Base-by-base conservation (phyloP, 2,888 invertebrate genomes). In the Synergus umbraculus region DNA sequence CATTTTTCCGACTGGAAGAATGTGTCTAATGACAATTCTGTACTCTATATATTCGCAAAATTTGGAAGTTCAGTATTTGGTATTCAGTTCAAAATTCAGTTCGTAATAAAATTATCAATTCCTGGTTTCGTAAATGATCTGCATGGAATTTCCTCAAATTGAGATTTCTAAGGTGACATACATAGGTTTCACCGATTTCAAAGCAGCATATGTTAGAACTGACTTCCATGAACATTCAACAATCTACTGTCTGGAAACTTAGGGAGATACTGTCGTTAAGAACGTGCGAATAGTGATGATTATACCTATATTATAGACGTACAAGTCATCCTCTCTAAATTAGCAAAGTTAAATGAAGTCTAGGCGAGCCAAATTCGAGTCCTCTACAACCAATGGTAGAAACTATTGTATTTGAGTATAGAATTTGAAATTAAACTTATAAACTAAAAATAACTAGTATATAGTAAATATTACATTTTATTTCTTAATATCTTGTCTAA, bases 171-270 rank as follows among this genome's bases (percentile, higher is more conserved):
- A 58, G 9, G 9, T 18, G 9, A 18, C 10, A 18, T 58, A 37
- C 37, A 37, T 7, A 2, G 9, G 58, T 58, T 18, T 58, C 18
- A 8, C 18, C 58, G 18, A 58, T 58, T 58, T 58, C 58, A 58
- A n/a, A 18, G 58, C 58, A 58, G 15, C 15, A 12, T 13, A 49
- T 58, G 15, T 58, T 58, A 18, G 58, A 18, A 58, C 18, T 58
- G 58, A 58, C 18, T 58, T 58, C 58, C 18, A 18, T 58, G 58
- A 58, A 58, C 18, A 58, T 58, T 18, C 8, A 58, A 18, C 58
- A 58, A 58, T 58, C 18, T 18, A 58, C 58, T 58, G 58, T 58
- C 58, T 18, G 58, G 58, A 58, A 58, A 58, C 58, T 58, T 58
- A 58, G 58, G 18, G 46, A 49, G 58, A 18, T 58, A 58, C 58